Percentiles rank a stretch among this genome's conserved stretches.
Conservation (phyloP, 2,797 vertebrate genomes). For the Podargus strigoides region DNA sequence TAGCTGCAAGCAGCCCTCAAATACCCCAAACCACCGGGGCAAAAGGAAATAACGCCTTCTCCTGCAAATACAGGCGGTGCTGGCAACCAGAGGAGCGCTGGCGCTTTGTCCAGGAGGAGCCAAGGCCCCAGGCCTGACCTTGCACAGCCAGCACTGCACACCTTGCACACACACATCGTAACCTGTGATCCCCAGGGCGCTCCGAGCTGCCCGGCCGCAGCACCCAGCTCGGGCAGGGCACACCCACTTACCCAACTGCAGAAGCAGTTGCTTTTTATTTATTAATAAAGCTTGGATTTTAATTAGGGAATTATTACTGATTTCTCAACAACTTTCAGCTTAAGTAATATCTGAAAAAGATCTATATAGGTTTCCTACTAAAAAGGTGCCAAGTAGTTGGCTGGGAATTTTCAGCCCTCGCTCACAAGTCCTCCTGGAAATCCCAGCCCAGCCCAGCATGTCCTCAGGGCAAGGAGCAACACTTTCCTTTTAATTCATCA, state of each 20-base stretch:
- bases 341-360: not conserved
- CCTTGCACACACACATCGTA: rapidly evolving
- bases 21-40: not conserved
- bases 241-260: not conserved
- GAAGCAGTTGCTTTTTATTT: not conserved
- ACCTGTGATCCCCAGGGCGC: rapidly evolving
- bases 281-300: not conserved
- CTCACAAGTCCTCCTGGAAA: not conserved
- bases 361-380: not conserved
- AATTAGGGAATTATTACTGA: not conserved
- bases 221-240: not conserved
- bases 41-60: not conserved
- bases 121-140: not conserved
- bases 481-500: not conserved
- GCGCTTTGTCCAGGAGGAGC: rapidly evolving
- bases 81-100: not conserved
- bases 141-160: rapidly evolving
- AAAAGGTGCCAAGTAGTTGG: not conserved
- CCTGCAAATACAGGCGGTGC: rapidly evolving
- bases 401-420: not conserved
- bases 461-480: not conserved
- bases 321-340: not conserved
- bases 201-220: not conserved
- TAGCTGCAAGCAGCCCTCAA: not conserved
- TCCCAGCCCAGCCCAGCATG: not conserved